Evolutionary conservation across 2,797 vertebrate species (phyloP), one percentile per base, ranked within the genome.

Genomic region (Acrossocheilus fasciatus): DNA sequence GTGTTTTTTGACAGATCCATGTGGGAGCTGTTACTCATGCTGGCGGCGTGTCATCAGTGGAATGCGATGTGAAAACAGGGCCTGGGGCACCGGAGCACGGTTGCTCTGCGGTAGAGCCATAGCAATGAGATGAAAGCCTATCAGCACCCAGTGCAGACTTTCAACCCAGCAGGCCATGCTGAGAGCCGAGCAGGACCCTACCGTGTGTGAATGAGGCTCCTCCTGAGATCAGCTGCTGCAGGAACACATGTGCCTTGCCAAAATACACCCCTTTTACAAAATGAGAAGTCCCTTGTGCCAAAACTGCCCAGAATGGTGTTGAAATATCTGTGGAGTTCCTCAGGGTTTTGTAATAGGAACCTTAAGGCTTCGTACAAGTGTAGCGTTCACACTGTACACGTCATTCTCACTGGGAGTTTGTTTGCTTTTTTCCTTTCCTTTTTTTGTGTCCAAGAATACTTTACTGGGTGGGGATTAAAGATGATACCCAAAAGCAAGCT

Each of bases 401-500:
- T 75, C 4, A 34, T 20, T 68, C n/a, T 66, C 4, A 1, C 36
- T 68, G n/a, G n/a, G 43, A 54, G 52, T 36, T 78, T 69, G 20
- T 23, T 76, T 30, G 17, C n/a, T 47, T 77, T 43, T 45, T 45
- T 1, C 4, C 74, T 74, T 64, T 7, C 0, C 43, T 26, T 50
- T 64, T 43, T 43, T 9, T 57, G 3, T 39, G n/a, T 64, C 4
- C 64, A 82, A 17, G 23, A 77, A 6, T 26, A 50, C 72, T 83
- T 59, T 23, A 57, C 41, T 62, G 66, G 66, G 62, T 85, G 72
- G 39, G 52, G 41, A 66, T 78, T 34, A 70, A 74, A 86, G 84
- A 81, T 43, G 12, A 87, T 89, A 88, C 59, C 82, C 39, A 83
- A 88, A 91, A 91, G 89, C 90, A 83, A 82, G 74, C 82, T 90